Base-by-base conservation (phyloP, 2,888 invertebrate genomes). In the Cephonodes hylas region DNA sequence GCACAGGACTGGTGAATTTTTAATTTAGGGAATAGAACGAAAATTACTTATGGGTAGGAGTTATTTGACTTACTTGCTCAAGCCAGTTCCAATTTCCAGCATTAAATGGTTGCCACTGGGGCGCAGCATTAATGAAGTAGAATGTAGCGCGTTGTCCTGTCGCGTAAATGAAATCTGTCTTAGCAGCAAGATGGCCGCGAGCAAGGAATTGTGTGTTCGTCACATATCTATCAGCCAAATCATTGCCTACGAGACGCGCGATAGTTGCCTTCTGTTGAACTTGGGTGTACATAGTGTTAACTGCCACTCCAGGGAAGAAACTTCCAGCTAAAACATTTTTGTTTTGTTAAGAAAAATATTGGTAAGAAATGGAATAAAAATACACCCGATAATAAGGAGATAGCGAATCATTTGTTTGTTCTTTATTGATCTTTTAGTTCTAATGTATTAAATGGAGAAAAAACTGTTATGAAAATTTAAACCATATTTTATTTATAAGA, bases 61-160 rank as follows among this genome's bases (percentile, higher is more conserved):
- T 45, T 8, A 20, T 48, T 8, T n/a, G 18, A 61, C 59, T 63
- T 61, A 87, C 88, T 69, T 80, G 84, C 72, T 94, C 94, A n/a
- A 94, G 77, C 62, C 73, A 80, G 77, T 91, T 89, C 94, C 94
- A 94, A 77, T 94, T 94, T n/a, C 93, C 93, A 62, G 83, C 92
- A 67, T 94, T 94, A 72, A 94, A 93, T 0, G 88, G 88, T 63
- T 94, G 94, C 95, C 95, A 96, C 68, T 95, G 95, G 0, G 95
- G 95, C 0, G 94, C 94, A 0, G 92, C 93, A 73, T 96, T 96
- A 58, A 95, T 84, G 73, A 94, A 95, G 79, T 94, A 94, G 80
- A 95, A 95, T 0, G 94, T 93, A 0, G 94, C 80, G 0, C 89
- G 83, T 70, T 95, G 94, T 44, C 93, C 93, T 7, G 93, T 82